Evolutionary conservation across 2,888 invertebrate species (phyloP), one percentile per base, ranked within the genome.

Genomic region (Temnothorax rugatulus): DNA sequence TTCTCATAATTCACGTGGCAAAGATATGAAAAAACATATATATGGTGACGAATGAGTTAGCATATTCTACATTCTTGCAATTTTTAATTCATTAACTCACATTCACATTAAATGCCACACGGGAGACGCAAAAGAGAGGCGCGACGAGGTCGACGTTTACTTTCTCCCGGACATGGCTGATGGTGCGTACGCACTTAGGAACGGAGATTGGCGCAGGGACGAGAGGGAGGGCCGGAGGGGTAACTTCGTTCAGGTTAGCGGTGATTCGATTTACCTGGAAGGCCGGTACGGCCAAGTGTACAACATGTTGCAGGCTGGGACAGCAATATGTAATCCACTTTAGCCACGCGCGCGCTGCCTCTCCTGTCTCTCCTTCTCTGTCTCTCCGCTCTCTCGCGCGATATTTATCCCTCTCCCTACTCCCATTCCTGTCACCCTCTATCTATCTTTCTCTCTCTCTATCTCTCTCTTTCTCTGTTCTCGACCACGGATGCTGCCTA

Each of bases 221-320:
- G 87, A 89, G 88, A 84, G 86, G 90, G 69, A 21, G 41, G 47
- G 1, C 8, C 4, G 44, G 29, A n/a, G 68, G 29, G 69, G 84
- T 93, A 93, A 93, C 91, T 92, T 92, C 90, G 93, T 92, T 94
- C 91, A 91, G 91, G 92, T 92, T 92, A 90, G 89, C 91, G 89
- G 91, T 93, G 93, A 94, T 94, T 94, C 93, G 93, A 94, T 94
- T 94, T 93, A 90, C 90, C 91, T 91, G 89, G 90, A 89, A 90
- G 91, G 91, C 90, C 85, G 84, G 83, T 68, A 84, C 79, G 87
- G 87, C 87, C 91, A 87, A 87, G 85, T 90, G 88, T 89, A 88
- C 84, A 87, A 88, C 87, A 87, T 86, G 90, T 86, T 83, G 90
- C 90, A 85, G 86, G 84, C 85, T 84, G 83, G 86, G 90, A 88